Conservation (phyloP, 2,113 vertebrate genomes). For the Dolichotis patagonum region DNA sequence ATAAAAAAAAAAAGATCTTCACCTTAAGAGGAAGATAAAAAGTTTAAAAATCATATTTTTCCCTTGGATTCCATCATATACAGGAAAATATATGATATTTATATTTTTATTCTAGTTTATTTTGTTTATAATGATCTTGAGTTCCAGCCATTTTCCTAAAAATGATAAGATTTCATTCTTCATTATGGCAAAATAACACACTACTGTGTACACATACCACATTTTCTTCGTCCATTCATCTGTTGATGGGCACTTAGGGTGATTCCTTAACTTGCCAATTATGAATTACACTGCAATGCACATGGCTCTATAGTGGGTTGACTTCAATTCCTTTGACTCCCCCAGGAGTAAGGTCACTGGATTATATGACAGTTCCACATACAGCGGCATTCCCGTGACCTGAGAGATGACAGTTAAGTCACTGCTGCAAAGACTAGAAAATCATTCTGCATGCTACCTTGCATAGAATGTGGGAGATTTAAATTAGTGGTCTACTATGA, state of each 20-base stretch:
- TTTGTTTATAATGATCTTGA: not conserved
- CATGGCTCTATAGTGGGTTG: not conserved
- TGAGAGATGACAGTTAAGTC: not conserved
- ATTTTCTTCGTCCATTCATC: not conserved
- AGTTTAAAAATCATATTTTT: not conserved
- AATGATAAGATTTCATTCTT: not conserved
- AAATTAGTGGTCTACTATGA: not conserved
- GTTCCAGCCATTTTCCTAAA: not conserved
- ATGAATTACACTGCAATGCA: not conserved
- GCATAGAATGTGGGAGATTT: not conserved
- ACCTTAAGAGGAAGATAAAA: not conserved
- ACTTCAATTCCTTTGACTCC: not conserved
- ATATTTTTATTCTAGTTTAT: not conserved
- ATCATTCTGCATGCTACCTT: not conserved
- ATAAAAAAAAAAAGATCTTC: constrained; percentile 7
- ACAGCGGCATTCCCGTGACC: not conserved
- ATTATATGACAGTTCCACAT: not conserved
- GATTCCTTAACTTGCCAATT: not conserved
- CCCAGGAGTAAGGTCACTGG: not conserved
- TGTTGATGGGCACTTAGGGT: not conserved
- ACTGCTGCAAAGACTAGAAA: not conserved
- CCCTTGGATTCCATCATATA: not conserved
- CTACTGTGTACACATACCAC: not conserved
- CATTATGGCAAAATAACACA: not conserved
- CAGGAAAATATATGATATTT: not conserved